Evolutionary conservation across 2,113 vertebrate genomes (phyloP), one percentile per base, ranked within the genome.

Genomic region (Ceyx cyanopectus): DNA sequence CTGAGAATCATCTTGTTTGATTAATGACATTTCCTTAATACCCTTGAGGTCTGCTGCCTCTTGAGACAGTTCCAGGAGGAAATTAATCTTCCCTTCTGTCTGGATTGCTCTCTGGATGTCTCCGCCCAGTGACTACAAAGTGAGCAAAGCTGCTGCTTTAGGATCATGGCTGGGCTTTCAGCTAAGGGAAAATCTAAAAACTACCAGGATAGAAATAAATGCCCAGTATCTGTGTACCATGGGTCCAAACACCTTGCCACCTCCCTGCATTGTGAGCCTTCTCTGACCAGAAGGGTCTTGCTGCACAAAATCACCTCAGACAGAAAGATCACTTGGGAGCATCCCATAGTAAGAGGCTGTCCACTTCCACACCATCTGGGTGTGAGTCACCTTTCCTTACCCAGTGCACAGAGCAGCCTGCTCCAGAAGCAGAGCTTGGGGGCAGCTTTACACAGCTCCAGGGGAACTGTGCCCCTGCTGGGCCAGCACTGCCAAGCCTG

Each of bases 1-100:
- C 29, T 88, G 26, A 57, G 63, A 76, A 83, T 85, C 45, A 61
- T 62, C 45, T 67, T 3, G 4, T 41, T 85, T 68, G 62, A 85
- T 80, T 88, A 83, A 82, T 48, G 40, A 45, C 21, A 34, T 77
- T 76, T 83, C 53, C 29, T 54, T 69, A 86, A 77, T 3, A 5
- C 16, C 37, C 24, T n/a, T 69, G 54, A 83, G 23, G 20, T 40
- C 34, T 90, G n/a, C 45, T 93, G 40, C 27, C 72, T 88, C 63
- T 74, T 69, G 58, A 88, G 72, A 40, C 26, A 65, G 27, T 89
- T 92, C 18, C 73, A 83, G 32, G 18, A 86, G 84, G 51, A 96
- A 86, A 90, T 89, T 14, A 86, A 22, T 66, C 18, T 85, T 88
- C 30, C 37, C 34, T 54, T 41, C 32, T 68, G 23, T 70, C 37